These are phyloP conservation scores for Crotalus helleri DNA, from an alignment of 2,113 vertebrate genomes.

Conservation along the genomic window DNA sequence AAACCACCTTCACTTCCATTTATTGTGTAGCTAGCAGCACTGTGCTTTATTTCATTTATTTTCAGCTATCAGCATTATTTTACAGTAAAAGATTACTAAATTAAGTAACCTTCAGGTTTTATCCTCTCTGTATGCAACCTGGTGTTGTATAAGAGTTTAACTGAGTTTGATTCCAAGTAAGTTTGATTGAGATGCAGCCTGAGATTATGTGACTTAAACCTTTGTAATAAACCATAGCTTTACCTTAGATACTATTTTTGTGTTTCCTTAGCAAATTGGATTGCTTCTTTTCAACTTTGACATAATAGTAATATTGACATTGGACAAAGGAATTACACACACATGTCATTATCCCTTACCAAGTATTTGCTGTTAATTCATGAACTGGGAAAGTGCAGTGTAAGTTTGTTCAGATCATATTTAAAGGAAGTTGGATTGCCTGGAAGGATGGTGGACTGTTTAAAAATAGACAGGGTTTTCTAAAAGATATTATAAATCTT, in stretches of 20 bases:
- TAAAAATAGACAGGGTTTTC: conserved; percentile 37
- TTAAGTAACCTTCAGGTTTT: conserved; percentile 6
- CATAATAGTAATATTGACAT: background rate
- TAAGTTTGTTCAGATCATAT: background rate
- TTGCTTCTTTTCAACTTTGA: background rate
- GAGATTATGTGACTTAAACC: background rate
- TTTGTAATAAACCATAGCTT: background rate
- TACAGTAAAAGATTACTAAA: conserved; percentile 1
- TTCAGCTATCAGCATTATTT: background rate
- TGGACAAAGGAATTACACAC: background rate
- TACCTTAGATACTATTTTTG: background rate
- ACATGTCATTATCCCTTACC: background rate
- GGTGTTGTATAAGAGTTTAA: background rate
- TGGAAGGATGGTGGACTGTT: conserved; percentile 1
- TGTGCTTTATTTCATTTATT: background rate
- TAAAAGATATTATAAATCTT: background rate
- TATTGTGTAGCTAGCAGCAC: background rate
- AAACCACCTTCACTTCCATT: background rate
- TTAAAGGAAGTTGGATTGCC: background rate
- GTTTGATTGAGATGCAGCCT: background rate
- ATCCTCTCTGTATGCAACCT: background rate
- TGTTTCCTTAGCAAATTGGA: background rate
- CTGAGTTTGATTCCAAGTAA: background rate
- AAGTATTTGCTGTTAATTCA: background rate
- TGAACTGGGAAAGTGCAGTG: background rate